phyloP scores from a whole-genome alignment of 2,113 vertebrate species.

The Stegostoma tigrinum region DNA sequence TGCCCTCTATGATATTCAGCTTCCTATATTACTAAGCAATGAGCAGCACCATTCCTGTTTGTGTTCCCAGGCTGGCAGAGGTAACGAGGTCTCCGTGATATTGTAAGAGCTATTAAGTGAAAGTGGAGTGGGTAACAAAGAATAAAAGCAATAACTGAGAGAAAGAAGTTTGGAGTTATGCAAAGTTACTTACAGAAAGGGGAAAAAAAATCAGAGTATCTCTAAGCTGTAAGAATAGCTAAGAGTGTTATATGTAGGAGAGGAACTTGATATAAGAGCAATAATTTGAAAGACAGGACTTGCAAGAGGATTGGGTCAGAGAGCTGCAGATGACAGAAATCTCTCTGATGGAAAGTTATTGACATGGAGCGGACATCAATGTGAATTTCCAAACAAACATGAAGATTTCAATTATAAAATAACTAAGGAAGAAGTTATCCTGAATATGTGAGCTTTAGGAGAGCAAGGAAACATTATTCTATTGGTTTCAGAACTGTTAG shows the following conservation, averaged over 20 bases:
- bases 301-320: background rate
- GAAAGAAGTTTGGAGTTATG: background rate
- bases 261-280: background rate
- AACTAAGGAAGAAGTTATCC: background rate
- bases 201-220: background rate
- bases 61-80: background rate
- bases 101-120: background rate
- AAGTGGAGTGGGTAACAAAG: background rate
- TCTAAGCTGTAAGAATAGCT: background rate
- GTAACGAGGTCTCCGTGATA: background rate
- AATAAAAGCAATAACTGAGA: background rate
- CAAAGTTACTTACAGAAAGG: background rate
- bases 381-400: background rate
- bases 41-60: background rate
- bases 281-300: background rate
- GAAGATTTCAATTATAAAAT: background rate
- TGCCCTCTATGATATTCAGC: background rate
- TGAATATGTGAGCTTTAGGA: background rate
- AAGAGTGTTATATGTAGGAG: background rate
- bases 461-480: background rate
- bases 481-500: background rate
- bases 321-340: background rate
- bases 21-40: background rate
- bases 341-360: background rate
- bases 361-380: background rate